phyloP scores from a whole-genome alignment of 2,797 vertebrate species.

The Dipus sagitta region DNA sequence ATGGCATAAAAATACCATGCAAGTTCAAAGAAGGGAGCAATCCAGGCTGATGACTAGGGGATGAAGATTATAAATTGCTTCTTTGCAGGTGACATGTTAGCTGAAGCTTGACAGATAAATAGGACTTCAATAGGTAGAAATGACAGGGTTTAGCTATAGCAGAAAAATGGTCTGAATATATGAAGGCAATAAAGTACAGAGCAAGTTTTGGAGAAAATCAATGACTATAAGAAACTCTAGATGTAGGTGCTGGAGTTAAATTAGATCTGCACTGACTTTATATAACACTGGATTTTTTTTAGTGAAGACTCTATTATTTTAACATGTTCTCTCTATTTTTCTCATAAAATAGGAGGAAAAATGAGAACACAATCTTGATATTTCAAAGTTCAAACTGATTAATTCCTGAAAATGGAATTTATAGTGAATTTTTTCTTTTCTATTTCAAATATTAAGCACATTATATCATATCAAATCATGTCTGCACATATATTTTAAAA shows the following conservation, averaged over 20 bases:
- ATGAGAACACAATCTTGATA: constrained; percentile 18
- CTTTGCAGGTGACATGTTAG: constrained; percentile 66
- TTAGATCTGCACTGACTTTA: constrained; percentile 46
- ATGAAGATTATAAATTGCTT: constrained; percentile 57
- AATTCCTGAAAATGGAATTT: neutral
- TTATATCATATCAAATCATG: accelerated
- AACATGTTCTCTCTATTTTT: constrained; percentile 30
- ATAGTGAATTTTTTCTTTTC: neutral
- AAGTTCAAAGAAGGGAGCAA: constrained; percentile 43
- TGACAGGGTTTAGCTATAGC: constrained; percentile 70
- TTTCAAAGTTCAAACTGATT: constrained; percentile 10
- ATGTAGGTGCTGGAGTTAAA: constrained; percentile 56
- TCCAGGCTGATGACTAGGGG: neutral
- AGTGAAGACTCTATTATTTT: constrained; percentile 55
- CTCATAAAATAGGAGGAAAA: constrained; percentile 46
- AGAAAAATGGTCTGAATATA: constrained; percentile 70
- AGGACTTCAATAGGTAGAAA: constrained; percentile 74
- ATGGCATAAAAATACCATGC: constrained; percentile 28
- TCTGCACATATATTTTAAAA: neutral
- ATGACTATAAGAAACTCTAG: constrained; percentile 59
- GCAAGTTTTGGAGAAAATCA: constrained; percentile 72
- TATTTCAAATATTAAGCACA: neutral
- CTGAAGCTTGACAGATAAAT: constrained; percentile 75
- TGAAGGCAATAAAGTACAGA: constrained; percentile 69
- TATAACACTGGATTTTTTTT: constrained; percentile 34